These are phyloP conservation scores for Hyphantria cunea DNA, from an alignment of 1,140 invertebrate species.

Conservation along the genomic window DNA sequence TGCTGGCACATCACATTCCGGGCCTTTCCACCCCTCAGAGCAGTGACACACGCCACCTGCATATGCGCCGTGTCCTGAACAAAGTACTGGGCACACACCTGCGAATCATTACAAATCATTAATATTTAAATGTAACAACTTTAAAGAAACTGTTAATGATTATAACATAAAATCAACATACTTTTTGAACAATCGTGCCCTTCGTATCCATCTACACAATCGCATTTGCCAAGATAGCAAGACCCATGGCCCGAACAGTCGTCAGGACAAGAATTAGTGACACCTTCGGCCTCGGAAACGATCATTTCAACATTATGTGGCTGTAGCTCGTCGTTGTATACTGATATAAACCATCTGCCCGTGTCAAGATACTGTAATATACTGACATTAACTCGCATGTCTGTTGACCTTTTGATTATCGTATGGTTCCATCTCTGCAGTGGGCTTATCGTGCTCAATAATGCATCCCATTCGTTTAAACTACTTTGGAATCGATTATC, in stretches of 20 bases:
- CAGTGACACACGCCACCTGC: conserved; percentile 97
- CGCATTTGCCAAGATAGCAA: conserved; percentile 96
- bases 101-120: conserved; percentile 52
- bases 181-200: conserved; percentile 96
- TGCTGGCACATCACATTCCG: conserved; percentile 96
- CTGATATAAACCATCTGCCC: conserved; percentile 96
- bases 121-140: neutral
- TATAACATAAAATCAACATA: conserved; percentile 78
- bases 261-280: conserved; percentile 94
- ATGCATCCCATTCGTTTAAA: conserved; percentile 63
- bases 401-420: conserved; percentile 82
- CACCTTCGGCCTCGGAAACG: conserved; percentile 92
- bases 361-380: conserved; percentile 94
- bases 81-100: conserved; percentile 98
- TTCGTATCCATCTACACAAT: conserved; percentile 97
- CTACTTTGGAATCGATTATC: conserved; percentile 57
- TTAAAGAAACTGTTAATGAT: neutral
- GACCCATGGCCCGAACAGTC: conserved; percentile 97
- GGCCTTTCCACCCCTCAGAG: conserved; percentile 97
- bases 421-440: conserved; percentile 83
- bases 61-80: conserved; percentile 97
- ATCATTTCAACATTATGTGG: conserved; percentile 91
- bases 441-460: conserved; percentile 79
- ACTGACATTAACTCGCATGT: conserved; percentile 91
- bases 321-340: conserved; percentile 96